Percentiles rank a stretch among this genome's conserved stretches.
These are phyloP conservation scores for Mergus octosetaceus DNA, from an alignment of 2,797 vertebrate genomes.

Conservation along the genomic window DNA sequence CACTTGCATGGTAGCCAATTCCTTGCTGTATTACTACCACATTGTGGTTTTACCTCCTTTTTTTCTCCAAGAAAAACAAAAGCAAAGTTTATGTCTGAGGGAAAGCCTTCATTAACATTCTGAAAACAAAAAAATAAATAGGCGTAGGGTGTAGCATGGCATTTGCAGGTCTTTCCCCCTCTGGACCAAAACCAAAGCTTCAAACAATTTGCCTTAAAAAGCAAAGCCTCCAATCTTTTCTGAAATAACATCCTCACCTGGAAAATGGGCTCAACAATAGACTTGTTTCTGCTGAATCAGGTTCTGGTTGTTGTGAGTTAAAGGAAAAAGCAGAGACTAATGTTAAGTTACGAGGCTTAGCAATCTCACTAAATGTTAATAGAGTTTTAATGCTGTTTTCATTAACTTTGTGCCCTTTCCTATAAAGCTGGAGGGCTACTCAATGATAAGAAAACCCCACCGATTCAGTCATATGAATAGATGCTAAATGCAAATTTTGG, in stretches of 20 bases:
- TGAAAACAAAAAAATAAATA: not conserved
- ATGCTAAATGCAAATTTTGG: slow-evolving; percentile 61
- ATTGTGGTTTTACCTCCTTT: not conserved
- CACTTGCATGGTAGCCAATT: not conserved
- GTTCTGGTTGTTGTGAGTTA: not conserved
- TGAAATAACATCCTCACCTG: not conserved
- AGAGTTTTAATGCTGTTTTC: slow-evolving; percentile 65
- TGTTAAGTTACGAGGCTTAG: slow-evolving; percentile 23
- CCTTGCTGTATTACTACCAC: not conserved
- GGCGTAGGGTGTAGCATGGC: not conserved
- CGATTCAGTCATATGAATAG: slow-evolving; percentile 1
- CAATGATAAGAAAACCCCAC: slow-evolving; percentile 59
- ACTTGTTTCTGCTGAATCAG: not conserved
- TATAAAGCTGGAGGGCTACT: slow-evolving; percentile 58
- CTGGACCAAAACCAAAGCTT: not conserved
- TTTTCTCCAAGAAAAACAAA: not conserved
- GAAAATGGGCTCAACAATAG: not conserved
- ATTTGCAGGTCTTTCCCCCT: not conserved
- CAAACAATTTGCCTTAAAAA: not conserved
- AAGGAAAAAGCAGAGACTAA: not conserved
- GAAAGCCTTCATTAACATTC: not conserved
- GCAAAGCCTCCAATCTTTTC: not conserved
- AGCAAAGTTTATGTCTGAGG: not conserved
- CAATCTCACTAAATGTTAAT: slow-evolving; percentile 62
- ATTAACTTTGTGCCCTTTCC: slow-evolving; percentile 72